Evolutionary conservation across 2,888 invertebrate genomes (phyloP).

Genomic region (Troilus luridus): DNA sequence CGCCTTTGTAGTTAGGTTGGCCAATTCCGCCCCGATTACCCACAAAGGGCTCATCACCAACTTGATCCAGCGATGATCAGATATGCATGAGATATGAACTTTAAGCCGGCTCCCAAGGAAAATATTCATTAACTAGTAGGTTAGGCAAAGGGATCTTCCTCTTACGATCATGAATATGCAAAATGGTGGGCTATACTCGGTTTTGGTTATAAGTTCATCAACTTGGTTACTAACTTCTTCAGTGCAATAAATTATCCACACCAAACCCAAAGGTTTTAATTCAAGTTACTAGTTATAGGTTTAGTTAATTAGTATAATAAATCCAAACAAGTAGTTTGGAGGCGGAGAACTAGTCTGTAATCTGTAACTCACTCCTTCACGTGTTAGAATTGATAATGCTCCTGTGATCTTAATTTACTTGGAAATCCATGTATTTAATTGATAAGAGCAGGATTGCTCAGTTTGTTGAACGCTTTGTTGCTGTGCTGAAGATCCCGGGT

Average conservation of each 20-base stretch:
- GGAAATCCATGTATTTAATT: too few relatives aligned
- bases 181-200: neutral
- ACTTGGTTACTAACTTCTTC: neutral
- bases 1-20: neutral
- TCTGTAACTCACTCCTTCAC: too few relatives aligned
- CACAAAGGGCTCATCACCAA: neutral
- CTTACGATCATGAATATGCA: neutral
- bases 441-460: too few relatives aligned
- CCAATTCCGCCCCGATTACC: neutral
- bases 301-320: neutral
- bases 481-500: too few relatives aligned
- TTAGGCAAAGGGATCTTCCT: neutral
- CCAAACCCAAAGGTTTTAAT: neutral
- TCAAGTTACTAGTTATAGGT: neutral
- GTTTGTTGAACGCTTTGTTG: too few relatives aligned
- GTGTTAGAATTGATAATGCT: too few relatives aligned
- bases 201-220: neutral
- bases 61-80: neutral
- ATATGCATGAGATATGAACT: conserved; percentile 30
- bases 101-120: neutral
- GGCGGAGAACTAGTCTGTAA: too few relatives aligned
- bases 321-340: neutral
- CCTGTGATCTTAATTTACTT: too few relatives aligned
- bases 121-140: conserved; percentile 7
- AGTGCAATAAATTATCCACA: neutral